Base-by-base conservation (phyloP, 1,140 invertebrate genomes). In the Drosophila biarmipes region DNA sequence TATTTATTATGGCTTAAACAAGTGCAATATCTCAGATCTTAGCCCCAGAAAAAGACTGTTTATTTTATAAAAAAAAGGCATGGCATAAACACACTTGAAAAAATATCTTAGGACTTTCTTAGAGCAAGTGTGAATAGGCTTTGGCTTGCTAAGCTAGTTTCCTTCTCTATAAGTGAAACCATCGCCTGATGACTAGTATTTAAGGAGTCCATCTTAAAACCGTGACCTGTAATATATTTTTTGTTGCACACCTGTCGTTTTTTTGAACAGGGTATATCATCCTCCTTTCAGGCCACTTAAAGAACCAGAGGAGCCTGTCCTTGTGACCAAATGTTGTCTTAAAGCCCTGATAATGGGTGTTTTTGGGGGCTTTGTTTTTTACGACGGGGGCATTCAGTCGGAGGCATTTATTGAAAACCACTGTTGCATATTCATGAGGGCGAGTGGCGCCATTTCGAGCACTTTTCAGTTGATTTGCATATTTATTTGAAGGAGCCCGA, bases 361-460 rank as follows among this genome's bases (percentile, higher is more conserved):
- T 55, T 14, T 8, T 1, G n/a, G 31, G 37, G n/a, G 57, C 35
- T 21, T 45, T 29, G 15, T 27, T 29, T 46, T 38, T 31, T 10
- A 2, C 10, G 8, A 10, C 24, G 43, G 14, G n/a, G 35, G 15
- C 57, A 63, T 34, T 54, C 46, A 63, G 38, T 37, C 46, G 29
- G 11, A 7, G 51, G 19, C 68, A 38, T 61, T 76, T 76, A 76
- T 76, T 76, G 73, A 55, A 61, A 68, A 76, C 35, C 57, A 27
- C 37, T 35, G 43, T 48, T 76, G 63, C 53, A 75, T 75, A 75
- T 75, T 75, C 73, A 75, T 75, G 73, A 75, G 57, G 10, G n/a
- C 21, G 42, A 37, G 35, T 53, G 34, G 34, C 29, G 51, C 35
- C 48, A 15, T 52, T 42, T 31, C n/a, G 8, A 37, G 49, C 53